Percentiles rank a stretch among this genome's conserved stretches.
Conservation (phyloP, 1,140 invertebrate species). For the Vanessa atalanta region DNA sequence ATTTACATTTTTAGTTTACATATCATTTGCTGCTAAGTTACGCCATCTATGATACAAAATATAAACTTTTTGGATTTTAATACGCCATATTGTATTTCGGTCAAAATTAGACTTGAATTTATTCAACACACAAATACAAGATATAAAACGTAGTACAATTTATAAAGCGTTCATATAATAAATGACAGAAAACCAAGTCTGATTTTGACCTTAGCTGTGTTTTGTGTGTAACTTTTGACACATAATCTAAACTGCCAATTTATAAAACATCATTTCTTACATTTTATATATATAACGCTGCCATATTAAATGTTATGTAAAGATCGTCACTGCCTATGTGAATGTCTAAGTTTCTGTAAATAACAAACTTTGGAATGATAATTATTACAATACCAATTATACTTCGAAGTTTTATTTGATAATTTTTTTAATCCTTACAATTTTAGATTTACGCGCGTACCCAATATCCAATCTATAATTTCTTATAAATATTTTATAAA, state of each 20-base stretch:
- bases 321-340: slow-evolving; percentile 23
- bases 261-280: background rate
- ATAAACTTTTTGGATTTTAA: slow-evolving; percentile 1
- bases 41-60: slow-evolving; percentile 6
- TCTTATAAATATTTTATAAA: too few relatives aligned
- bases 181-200: background rate
- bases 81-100: slow-evolving; percentile 1
- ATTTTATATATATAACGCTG: slow-evolving; percentile 17
- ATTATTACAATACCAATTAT: slow-evolving; percentile 19
- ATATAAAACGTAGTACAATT: too few relatives aligned
- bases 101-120: background rate
- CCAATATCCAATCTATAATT: too few relatives aligned
- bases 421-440: background rate
- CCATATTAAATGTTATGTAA: slow-evolving; percentile 23
- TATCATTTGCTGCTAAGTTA: slow-evolving; percentile 8
- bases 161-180: background rate
- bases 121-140: too few relatives aligned
- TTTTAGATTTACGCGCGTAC: background rate
- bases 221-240: background rate
- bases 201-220: background rate
- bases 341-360: slow-evolving; percentile 27
- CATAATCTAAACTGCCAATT: background rate
- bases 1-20: background rate
- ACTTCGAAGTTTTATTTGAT: background rate
- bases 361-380: slow-evolving; percentile 27